Evolutionary conservation across 2,113 vertebrate species (phyloP).

Genomic region (Alces alces): DNA sequence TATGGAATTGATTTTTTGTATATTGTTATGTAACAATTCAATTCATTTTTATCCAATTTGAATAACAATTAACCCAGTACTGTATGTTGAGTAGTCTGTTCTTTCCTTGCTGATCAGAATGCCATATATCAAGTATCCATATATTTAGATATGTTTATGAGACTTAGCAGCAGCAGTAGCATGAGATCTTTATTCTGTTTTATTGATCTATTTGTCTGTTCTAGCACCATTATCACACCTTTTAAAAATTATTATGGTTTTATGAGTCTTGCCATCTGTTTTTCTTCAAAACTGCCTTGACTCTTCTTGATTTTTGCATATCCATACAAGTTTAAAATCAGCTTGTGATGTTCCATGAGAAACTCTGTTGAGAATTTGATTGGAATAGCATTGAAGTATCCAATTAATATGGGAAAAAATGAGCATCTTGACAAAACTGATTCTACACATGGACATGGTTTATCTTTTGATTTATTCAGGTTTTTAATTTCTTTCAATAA

Average conservation of each 20-base stretch:
- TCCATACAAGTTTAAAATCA: neutral
- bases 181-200: neutral
- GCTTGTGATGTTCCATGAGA: neutral
- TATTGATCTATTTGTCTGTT: neutral
- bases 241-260: constrained; percentile 20
- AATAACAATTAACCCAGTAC: neutral
- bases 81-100: neutral
- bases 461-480: neutral
- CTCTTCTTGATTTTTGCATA: neutral
- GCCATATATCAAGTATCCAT: neutral
- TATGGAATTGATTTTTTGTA: neutral
- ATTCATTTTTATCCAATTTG: neutral
- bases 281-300: neutral
- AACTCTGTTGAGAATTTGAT: neutral
- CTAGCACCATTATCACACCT: neutral
- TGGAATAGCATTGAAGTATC: neutral
- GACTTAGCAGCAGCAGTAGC: no score
- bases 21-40: neutral
- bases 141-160: neutral
- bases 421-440: neutral
- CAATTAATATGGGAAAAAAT: neutral
- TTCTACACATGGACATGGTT: neutral
- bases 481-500: neutral
- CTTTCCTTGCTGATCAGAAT: neutral
- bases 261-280: neutral